phyloP scores from a whole-genome alignment of 2,888 invertebrate genomes.

The Lepidonotus clava region DNA sequence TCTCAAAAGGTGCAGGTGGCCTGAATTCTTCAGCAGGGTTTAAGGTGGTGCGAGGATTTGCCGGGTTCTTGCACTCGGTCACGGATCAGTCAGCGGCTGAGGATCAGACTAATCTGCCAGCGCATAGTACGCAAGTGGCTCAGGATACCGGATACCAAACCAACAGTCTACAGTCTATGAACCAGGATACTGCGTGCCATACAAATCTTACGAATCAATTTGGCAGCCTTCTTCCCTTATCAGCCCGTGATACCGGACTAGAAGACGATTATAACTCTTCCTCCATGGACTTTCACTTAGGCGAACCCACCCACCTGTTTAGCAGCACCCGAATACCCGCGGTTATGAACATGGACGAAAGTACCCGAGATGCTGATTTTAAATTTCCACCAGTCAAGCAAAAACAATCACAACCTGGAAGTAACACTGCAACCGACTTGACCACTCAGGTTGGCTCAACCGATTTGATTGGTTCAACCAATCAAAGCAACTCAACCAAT shows the following conservation, averaged over 20 bases:
- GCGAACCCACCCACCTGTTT: not conserved
- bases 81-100: not conserved
- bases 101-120: not conserved
- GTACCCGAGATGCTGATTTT: not conserved
- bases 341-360: not conserved
- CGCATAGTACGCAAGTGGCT: constrained; percentile 30
- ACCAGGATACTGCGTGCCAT: constrained; percentile 53
- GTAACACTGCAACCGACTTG: too few relatives aligned
- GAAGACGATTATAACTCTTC: constrained; percentile 8
- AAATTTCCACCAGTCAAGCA: not conserved
- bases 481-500: too few relatives aligned
- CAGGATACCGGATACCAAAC: constrained; percentile 79
- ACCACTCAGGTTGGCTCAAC: too few relatives aligned
- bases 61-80: constrained; percentile 11
- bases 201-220: constrained; percentile 55
- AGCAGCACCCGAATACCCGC: constrained; percentile 1
- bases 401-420: too few relatives aligned
- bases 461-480: too few relatives aligned
- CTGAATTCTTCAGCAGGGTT: not conserved
- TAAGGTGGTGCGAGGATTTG: not conserved
- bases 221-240: not conserved
- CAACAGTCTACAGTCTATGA: constrained; percentile 74
- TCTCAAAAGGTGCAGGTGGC: not conserved
- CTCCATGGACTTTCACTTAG: constrained; percentile 5
- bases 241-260: not conserved